Base-by-base conservation (phyloP, 2,888 invertebrate species). In the Callyntrura guangdongensis region DNA sequence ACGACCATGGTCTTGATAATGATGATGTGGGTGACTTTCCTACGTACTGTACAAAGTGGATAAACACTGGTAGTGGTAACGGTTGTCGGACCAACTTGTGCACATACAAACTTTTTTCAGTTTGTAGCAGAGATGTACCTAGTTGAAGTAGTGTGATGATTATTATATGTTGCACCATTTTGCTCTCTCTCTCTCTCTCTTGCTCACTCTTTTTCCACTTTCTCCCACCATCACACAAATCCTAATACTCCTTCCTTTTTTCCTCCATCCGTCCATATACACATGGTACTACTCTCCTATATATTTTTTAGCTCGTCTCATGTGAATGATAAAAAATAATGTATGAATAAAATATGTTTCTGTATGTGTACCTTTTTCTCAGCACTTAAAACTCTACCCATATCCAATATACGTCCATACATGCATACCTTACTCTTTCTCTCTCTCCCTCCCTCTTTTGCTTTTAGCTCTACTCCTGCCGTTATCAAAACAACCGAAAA, bases 121-220 rank as follows among this genome's bases (percentile, higher is more conserved):
- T 53, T 53, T 53, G 12, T 59, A 59, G 17, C 59, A 59, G 17
- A 6, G 17, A 27, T 22, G 25, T 36, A 36, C 36, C n/a, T 45
- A 45, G 45, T 45, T 6, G 36, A 3, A 69, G n/a, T n/a, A 53
- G 22, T 22, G 49, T 77, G 17, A 49, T 77, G 77, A 77, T 77
- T 77, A 36, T 36, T 36, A 36, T 36, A 77, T 77, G 77, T 53
- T 77, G 77, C 77, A 49, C 77, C 77, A 77, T 77, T 77, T 69
- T 27, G 49, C 53, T 25, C 53, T n/a, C 77, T 77, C 53, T 77
- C 77, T 77, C 77, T 53, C 53, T 36, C 36, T 36, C 36, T 36
- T 6, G 36, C 36, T 36, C 36, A 36, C 36, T 36, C 36, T 36
- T 69, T 69, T 77, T 77, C 53, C 53, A 27, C 77, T 77, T 77